Percentiles rank a stretch among this genome's conserved stretches.
These are phyloP conservation scores for Lepidocyrtinus sp. DNA, from an alignment of 2,888 invertebrate genomes.

Conservation along the genomic window DNA sequence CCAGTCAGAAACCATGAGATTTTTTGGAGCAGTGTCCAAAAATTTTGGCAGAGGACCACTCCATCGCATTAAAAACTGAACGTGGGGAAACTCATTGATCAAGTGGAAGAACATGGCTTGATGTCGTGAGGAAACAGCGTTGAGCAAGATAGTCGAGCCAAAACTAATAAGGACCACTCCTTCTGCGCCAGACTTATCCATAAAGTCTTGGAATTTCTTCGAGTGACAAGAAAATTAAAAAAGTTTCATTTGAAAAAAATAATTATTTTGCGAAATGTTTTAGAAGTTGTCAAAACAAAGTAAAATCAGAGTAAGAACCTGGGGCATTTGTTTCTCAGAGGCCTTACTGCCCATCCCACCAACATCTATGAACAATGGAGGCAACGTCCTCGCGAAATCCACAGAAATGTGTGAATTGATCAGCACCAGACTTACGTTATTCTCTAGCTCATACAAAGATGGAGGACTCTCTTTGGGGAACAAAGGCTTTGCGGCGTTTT, in stretches of 20 bases:
- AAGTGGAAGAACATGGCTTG: conserved; percentile 66
- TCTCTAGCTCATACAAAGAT: conserved; percentile 48
- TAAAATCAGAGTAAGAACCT: conserved; percentile 29
- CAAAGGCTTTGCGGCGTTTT: conserved; percentile 23
- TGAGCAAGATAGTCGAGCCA: conserved; percentile 67
- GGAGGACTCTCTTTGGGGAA: conserved; percentile 37
- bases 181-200: conserved; percentile 60
- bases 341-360: conserved; percentile 67
- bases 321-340: conserved; percentile 54
- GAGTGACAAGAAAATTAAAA: conserved; percentile 5
- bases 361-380: conserved; percentile 61
- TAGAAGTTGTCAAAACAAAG: conserved; percentile 9
- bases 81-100: conserved; percentile 60
- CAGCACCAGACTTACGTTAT: conserved; percentile 63
- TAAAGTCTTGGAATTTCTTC: conserved; percentile 60
- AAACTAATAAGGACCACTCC: conserved; percentile 68
- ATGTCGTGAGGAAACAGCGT: conserved; percentile 55
- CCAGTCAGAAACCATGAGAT: conserved; percentile 67
- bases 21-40: conserved; percentile 49
- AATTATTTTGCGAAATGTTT: neutral
- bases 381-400: conserved; percentile 65
- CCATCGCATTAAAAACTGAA: conserved; percentile 67
- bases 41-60: conserved; percentile 62
- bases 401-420: conserved; percentile 64
- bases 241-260: neutral